Base-by-base conservation (phyloP, 2,797 vertebrate genomes). In the Pseudochirops cupreus region DNA sequence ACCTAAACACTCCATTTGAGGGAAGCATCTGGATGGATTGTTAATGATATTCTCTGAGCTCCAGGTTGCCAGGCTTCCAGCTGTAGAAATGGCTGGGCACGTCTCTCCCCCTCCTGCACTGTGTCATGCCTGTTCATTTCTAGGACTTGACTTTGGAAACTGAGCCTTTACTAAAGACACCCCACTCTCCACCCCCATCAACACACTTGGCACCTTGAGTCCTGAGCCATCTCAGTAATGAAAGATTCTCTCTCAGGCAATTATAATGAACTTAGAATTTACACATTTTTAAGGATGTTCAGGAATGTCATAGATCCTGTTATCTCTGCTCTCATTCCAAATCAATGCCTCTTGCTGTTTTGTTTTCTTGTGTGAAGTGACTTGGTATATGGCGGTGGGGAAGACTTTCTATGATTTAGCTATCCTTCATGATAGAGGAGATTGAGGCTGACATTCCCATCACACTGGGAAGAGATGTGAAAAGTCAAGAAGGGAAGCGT, bases 21-120 rank as follows among this genome's bases (percentile, higher is more conserved):
- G 57, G 89, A 67, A 59, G 92, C 46, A 3, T 92, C 91, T 90
- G 50, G 94, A 91, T 28, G 91, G 91, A 91, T 94, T 91, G 31
- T 92, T 87, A 56, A 95, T 59, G 92, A 92, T 14, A 33, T 0
- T 53, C 28, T 53, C 39, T 21, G 46, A 58, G 74, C 59, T 94
- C 56, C 50, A 89, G 89, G 92, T 93, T 74, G 82, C 82, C 94
- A 93, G 94, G 96, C 82, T 92, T 50, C 56, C 74, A 50, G 31
- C 67, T 90, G 24, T 58, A 92, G 93, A 94, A 94, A 87, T 82
- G n/a, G 10, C 3, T 55, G 52, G 39, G 90, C 52, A 11, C 90
- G 21, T 92, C 91, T 46, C 28, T 28, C 24, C 26, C 18, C 53
- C 21, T 91, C 56, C 52, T 74, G 82, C 53, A 33, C 13, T 9